Evolutionary conservation across 2,888 invertebrate genomes (phyloP).

Genomic region (Leuctra nigra): DNA sequence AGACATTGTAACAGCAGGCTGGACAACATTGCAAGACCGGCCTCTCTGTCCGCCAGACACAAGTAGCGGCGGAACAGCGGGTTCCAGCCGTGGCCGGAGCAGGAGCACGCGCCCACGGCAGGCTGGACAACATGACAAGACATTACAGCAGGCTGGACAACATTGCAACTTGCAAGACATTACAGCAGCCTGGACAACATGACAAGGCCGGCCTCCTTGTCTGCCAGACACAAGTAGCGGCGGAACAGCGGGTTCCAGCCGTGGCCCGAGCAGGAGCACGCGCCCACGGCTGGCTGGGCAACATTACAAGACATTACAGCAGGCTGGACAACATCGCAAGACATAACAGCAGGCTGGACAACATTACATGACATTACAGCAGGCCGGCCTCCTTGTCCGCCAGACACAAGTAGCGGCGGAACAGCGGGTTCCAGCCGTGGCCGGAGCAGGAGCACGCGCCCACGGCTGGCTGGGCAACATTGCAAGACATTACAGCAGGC

Average conservation of each 20-base stretch:
- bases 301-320: too few species aligned
- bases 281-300: conserved; percentile 9
- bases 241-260: conserved; percentile 52
- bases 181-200: too few species aligned
- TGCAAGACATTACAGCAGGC: too few species aligned
- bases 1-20: too few species aligned
- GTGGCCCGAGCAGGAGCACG: conserved; percentile 56
- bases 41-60: conserved; percentile 53
- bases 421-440: conserved; percentile 52
- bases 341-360: too few species aligned
- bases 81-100: conserved; percentile 54
- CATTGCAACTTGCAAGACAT: too few species aligned
- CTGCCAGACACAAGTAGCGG: conserved; percentile 53
- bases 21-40: conserved; percentile 50
- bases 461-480: conserved; percentile 7
- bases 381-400: conserved; percentile 50
- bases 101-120: conserved; percentile 43
- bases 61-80: conserved; percentile 55
- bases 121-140: too few species aligned
- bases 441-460: conserved; percentile 52
- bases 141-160: too few species aligned
- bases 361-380: too few species aligned
- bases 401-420: conserved; percentile 54
- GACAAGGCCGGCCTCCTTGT: conserved; percentile 48
- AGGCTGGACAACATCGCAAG: too few species aligned